phyloP scores from a whole-genome alignment of 2,797 vertebrate genomes.

The Eulemur mongoz region DNA sequence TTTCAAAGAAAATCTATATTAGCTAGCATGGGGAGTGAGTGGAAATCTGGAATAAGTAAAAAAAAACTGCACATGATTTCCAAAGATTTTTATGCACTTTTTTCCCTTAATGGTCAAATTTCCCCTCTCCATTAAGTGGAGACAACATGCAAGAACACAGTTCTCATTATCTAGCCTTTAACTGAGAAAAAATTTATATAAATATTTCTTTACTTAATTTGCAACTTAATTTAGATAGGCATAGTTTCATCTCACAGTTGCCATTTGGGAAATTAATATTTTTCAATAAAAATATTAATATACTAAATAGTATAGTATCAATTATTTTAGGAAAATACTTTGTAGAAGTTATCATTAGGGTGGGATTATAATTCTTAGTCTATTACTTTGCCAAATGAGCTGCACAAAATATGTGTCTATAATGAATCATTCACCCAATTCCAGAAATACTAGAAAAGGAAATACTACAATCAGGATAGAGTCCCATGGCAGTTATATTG shows the following conservation, averaged over 20 bases:
- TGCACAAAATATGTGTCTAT: not conserved
- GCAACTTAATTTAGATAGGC: not conserved
- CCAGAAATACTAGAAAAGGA: constrained; percentile 15
- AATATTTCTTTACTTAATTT: constrained; percentile 31
- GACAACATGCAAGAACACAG: not conserved
- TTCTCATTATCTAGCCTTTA: not conserved
- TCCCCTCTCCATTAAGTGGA: not conserved
- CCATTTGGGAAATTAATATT: not conserved
- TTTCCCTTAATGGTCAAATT: not conserved
- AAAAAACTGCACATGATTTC: not conserved
- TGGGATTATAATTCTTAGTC: constrained; percentile 27
- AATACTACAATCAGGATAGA: not conserved
- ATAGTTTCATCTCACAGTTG: not conserved
- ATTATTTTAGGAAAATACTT: constrained; percentile 13
- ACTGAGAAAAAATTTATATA: not conserved
- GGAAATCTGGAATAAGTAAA: not conserved
- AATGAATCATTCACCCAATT: not conserved
- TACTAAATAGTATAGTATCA: not conserved
- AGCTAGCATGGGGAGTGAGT: not conserved
- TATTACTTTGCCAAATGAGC: not conserved
- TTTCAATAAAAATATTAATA: constrained; percentile 35
- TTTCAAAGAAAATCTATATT: not conserved
- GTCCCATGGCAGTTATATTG: not conserved
- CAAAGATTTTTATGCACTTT: not conserved
- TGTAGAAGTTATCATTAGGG: not conserved